Conservation (phyloP, 1,140 invertebrate genomes). For the Berghia stephanieae region DNA sequence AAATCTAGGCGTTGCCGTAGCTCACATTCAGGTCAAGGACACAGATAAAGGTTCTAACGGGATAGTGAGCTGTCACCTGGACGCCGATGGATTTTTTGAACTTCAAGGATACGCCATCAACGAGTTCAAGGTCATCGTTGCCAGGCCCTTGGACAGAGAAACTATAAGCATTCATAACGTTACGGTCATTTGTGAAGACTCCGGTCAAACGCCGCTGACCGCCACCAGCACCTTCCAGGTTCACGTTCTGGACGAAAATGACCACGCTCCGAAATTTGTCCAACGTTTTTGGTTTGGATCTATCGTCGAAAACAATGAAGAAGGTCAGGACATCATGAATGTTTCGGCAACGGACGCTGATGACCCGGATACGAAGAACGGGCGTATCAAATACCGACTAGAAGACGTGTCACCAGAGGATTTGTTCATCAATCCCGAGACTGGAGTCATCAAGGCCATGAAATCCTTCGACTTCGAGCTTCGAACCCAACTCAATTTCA, state of each 20-base stretch:
- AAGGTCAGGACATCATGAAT: slow-evolving; percentile 65
- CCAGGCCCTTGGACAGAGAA: slow-evolving; percentile 81
- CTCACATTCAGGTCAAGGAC: slow-evolving; percentile 52
- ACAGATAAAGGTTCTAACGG: slow-evolving; percentile 53
- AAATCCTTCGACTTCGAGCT: slow-evolving; percentile 45
- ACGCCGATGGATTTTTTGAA: slow-evolving; percentile 43
- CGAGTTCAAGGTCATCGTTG: slow-evolving; percentile 59
- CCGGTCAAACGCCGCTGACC: slow-evolving; percentile 78
- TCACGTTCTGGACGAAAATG: slow-evolving; percentile 89
- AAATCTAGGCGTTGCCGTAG: slow-evolving; percentile 49
- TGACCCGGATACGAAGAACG: slow-evolving; percentile 72
- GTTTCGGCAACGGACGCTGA: slow-evolving; percentile 86
- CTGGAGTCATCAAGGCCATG: slow-evolving; percentile 37
- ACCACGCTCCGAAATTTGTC: slow-evolving; percentile 83
- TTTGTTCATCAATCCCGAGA: slow-evolving; percentile 34
- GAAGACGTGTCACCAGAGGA: slow-evolving; percentile 24
- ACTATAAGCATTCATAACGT: slow-evolving; percentile 77
- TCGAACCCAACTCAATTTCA: slow-evolving; percentile 39
- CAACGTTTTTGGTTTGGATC: slow-evolving; percentile 35
- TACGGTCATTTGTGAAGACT: slow-evolving; percentile 82
- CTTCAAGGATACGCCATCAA: slow-evolving; percentile 51
- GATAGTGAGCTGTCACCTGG: slow-evolving; percentile 48
- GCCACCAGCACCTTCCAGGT: slow-evolving; percentile 80
- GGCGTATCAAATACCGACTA: slow-evolving; percentile 41
- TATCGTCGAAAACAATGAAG: slow-evolving; percentile 51